Conservation (phyloP, 1,140 invertebrate genomes). For the Achroia grisella region DNA sequence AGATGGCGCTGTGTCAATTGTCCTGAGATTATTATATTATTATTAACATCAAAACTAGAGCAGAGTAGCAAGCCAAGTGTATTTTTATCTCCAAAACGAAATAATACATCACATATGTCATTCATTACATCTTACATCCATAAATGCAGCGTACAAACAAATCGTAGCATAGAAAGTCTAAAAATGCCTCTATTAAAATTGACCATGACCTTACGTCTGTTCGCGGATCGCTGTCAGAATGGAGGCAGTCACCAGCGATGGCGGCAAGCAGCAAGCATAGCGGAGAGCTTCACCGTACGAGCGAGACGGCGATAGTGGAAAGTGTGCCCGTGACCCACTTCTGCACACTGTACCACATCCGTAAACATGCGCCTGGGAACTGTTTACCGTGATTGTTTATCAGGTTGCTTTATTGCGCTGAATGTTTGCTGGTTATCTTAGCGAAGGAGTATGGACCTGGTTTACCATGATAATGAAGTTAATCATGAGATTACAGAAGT, state of each 20-base stretch:
- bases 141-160: background rate
- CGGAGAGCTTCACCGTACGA: conserved; percentile 5
- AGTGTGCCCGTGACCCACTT: conserved; percentile 18
- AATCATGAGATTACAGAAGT: too few species aligned
- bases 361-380: conserved; percentile 17
- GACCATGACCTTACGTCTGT: conserved; percentile 42
- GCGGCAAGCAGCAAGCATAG: background rate
- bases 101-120: too few species aligned
- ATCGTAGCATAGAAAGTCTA: background rate
- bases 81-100: too few species aligned
- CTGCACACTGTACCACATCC: conserved; percentile 33
- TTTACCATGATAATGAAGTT: too few species aligned
- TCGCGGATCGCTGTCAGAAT: conserved; percentile 8
- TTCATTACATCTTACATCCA: background rate
- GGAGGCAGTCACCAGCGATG: conserved; percentile 8
- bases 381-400: background rate
- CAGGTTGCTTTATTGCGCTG: too few species aligned
- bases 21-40: too few species aligned
- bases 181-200: conserved; percentile 35
- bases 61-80: too few species aligned
- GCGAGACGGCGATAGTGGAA: conserved; percentile 13
- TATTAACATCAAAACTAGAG: too few species aligned
- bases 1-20: too few species aligned
- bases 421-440: too few species aligned
- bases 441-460: too few species aligned